Conservation (phyloP, 2,113 vertebrate species). For the Macaca mulatta region DNA sequence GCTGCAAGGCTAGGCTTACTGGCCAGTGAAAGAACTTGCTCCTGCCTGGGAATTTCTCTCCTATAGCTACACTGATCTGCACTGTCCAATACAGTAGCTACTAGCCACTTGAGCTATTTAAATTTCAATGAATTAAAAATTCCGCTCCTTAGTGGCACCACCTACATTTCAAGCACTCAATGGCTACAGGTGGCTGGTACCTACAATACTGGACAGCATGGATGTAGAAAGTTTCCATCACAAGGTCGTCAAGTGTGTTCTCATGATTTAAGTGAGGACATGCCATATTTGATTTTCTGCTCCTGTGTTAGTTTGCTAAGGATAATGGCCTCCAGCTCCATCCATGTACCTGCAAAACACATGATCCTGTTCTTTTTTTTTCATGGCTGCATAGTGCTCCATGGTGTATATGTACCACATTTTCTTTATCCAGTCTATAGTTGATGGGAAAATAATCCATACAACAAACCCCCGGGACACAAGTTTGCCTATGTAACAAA, state of each 20-base stretch:
- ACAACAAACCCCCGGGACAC: no score
- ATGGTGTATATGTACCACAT: no score
- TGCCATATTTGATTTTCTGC: no score
- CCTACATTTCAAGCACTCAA: not conserved
- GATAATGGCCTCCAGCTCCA: no score
- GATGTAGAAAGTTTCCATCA: not conserved
- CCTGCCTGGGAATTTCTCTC: not conserved
- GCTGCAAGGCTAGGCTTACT: not conserved
- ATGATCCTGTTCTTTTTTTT: no score
- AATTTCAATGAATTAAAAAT: not conserved
- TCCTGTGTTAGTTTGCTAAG: no score
- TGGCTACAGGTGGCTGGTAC: not conserved
- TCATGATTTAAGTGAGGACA: no score
- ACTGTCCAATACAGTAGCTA: not conserved
- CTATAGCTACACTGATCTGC: not conserved
- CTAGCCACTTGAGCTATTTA: not conserved
- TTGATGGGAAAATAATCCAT: no score
- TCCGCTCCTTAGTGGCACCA: not conserved
- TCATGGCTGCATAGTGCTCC: no score
- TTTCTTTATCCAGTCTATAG: no score
- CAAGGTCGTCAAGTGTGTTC: not conserved
- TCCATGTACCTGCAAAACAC: no score
- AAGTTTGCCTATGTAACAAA: no score
- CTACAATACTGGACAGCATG: not conserved
- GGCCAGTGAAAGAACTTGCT: not conserved